Evolutionary conservation across 1,140 invertebrate species (phyloP).

Genomic region (Nasonia giraulti): DNA sequence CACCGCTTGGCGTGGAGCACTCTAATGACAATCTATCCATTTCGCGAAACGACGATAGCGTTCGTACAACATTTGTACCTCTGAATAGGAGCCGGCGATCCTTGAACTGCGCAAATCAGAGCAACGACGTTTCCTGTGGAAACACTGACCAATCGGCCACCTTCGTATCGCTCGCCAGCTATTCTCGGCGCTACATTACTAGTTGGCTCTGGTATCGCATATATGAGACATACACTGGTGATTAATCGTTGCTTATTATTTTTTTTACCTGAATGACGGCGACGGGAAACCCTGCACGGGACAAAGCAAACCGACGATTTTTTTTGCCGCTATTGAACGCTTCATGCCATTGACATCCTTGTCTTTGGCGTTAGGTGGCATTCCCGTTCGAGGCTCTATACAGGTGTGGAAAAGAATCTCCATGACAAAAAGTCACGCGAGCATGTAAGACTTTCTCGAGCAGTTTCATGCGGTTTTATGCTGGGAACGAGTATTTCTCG

Average conservation of each 20-base stretch:
- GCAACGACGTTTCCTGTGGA: conserved; percentile 72
- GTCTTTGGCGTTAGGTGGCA: conserved; percentile 74
- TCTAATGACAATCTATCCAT: not conserved
- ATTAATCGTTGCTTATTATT: conserved; percentile 1
- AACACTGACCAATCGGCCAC: conserved; percentile 77
- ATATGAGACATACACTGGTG: not conserved
- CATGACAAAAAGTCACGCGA: conserved; percentile 42
- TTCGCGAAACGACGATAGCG: not conserved
- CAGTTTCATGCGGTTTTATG: conserved; percentile 7
- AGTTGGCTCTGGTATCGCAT: conserved; percentile 68
- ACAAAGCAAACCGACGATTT: conserved; percentile 78
- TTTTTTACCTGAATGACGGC: conserved; percentile 79
- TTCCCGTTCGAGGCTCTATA: conserved; percentile 73
- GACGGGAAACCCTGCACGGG: conserved; percentile 82
- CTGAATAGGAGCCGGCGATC: conserved; percentile 76
- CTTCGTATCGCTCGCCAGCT: conserved; percentile 75
- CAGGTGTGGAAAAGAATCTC: conserved; percentile 52
- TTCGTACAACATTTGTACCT: conserved; percentile 65
- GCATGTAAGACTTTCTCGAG: not conserved
- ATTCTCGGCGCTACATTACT: conserved; percentile 74
- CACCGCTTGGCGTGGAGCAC: not conserved
- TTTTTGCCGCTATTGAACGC: conserved; percentile 67
- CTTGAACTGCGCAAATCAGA: conserved; percentile 75
- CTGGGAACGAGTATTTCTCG: conserved; percentile 40
- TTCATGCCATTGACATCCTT: conserved; percentile 70